These are phyloP conservation scores for Xestia rhomboidea DNA, from an alignment of 2,888 invertebrate species.

Conservation along the genomic window DNA sequence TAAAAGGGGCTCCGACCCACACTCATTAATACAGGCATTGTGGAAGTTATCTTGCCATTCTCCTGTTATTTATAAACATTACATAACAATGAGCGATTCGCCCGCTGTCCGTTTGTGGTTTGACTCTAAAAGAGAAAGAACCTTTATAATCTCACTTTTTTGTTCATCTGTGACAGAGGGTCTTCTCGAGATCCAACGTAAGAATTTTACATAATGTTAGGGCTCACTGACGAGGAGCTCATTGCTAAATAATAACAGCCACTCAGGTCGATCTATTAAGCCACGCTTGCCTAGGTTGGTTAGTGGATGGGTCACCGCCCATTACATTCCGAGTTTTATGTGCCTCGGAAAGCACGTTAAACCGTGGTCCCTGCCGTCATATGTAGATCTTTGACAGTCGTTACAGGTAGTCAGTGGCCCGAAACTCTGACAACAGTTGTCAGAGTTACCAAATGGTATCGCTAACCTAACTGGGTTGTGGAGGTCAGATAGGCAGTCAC, in stretches of 20 bases:
- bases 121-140: not conserved
- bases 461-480: too few relatives aligned
- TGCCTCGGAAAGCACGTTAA: not conserved
- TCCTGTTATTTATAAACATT: slow-evolving; percentile 12
- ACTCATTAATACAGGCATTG: slow-evolving; percentile 37
- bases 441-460: too few relatives aligned
- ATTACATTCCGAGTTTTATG: not conserved
- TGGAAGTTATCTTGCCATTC: slow-evolving; percentile 23
- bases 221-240: not conserved
- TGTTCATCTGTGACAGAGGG: not conserved
- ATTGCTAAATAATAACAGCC: not conserved
- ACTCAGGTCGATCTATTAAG: not conserved
- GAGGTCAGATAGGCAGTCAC: too few relatives aligned
- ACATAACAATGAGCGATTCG: slow-evolving; percentile 21
- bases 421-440: too few relatives aligned
- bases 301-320: not conserved
- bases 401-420: too few relatives aligned
- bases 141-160: not conserved
- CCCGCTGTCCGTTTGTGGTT: not conserved
- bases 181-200: not conserved
- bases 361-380: not conserved
- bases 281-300: not conserved
- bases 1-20: slow-evolving; percentile 43
- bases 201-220: not conserved
- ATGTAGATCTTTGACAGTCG: not conserved